Evolutionary conservation across 2,113 vertebrate species (phyloP), one percentile per base, ranked within the genome.

Genomic region (Oncorhynchus kisutch): DNA sequence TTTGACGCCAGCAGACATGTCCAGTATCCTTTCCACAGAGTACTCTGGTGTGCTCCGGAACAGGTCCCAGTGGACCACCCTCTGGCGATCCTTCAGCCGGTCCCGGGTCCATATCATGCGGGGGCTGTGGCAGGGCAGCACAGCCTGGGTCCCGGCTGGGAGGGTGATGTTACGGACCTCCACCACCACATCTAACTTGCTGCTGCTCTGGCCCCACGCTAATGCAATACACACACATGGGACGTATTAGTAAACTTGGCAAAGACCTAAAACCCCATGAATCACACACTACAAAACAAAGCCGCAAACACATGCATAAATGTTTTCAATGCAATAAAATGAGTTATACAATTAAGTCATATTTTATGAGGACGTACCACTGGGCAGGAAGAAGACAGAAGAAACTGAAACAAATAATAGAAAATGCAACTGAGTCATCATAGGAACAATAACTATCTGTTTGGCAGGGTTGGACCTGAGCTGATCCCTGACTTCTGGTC

Each of bases 51-150:
- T 88, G 85, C 73, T 92, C 74, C 90, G 92, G 59, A 91, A 89
- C 51, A 97, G 34, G 64, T 99, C 97, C 98, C 98, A 99, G 91
- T 99, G 98, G 39, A 97, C 94, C 70, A 98, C 97, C 0, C 97
- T 95, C 88, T 99, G 96, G 20, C 96, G 94, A 92, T 99, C 98
- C 2, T 92, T 94, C 48, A 98, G 93, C 0, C 92, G 90, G 84
- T 99, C 98, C 78, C 91, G 95, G 3, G 95, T 96, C 96, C 96
- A 97, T 67, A 98, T 93, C 92, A 98, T 96, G 78, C 93, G 94
- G 27, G 94, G 90, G 73, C 96, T 99, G 83, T 94, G 94, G 89
- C 97, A 99, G 18, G 93, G 92, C 75, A 99, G 92, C 6, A 95
- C 79, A 0, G 94, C 94, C 68, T 86, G 85, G 0, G 94, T 89